A percentile compares a stretch with the other conserved stretches of the same genome.
Evolutionary conservation across 1,140 invertebrate genomes (phyloP).

Genomic region (Megalopta genalis): DNA sequence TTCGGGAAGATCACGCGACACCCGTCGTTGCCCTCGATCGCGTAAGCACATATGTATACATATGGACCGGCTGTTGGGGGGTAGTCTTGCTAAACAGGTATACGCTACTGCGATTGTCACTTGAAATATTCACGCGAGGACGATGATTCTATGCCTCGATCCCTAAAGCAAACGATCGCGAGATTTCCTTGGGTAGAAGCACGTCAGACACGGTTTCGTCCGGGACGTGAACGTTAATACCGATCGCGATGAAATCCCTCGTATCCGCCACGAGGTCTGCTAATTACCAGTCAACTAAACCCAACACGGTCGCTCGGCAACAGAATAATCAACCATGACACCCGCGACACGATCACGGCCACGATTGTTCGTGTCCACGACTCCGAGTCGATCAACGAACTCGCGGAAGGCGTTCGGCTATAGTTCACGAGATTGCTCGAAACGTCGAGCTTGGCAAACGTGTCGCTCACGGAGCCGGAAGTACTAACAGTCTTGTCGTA

Average conservation of each 20-base stretch:
- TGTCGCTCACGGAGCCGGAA: not conserved
- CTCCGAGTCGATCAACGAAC: no score
- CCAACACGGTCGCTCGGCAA: no score
- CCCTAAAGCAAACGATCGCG: not conserved
- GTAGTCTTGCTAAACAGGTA: not conserved
- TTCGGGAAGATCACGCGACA: not conserved
- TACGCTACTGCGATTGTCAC: conserved; percentile 20
- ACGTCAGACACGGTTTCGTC: not conserved
- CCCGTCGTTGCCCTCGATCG: not conserved
- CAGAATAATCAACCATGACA: not conserved
- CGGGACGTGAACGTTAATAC: not conserved
- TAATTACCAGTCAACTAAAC: not conserved
- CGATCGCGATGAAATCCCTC: not conserved
- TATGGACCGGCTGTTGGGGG: no score
- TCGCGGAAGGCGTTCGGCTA: no score
- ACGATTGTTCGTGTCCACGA: not conserved
- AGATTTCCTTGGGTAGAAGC: not conserved
- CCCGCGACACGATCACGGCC: not conserved
- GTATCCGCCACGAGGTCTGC: no score
- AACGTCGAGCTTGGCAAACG: no score
- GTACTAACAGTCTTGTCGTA: conserved; percentile 22
- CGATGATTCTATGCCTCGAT: not conserved
- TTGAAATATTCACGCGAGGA: conserved; percentile 8
- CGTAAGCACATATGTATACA: no score
- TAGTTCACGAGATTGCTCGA: not conserved